A percentile compares a stretch with the other conserved stretches of the same genome.
phyloP scores from a whole-genome alignment of 2,113 vertebrate genomes.

The Rissa tridactyla region DNA sequence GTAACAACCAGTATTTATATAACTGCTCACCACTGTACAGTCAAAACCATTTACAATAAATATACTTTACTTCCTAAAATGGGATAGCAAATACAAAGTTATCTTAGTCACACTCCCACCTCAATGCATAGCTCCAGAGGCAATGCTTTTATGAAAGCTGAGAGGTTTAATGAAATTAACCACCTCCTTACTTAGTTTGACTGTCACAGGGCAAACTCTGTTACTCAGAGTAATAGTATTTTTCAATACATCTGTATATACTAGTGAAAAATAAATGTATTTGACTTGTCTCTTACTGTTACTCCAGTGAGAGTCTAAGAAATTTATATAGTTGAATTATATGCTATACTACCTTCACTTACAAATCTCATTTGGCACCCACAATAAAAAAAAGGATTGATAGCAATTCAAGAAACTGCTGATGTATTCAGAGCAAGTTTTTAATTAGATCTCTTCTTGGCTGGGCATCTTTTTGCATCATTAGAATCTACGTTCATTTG shows the following conservation, averaged over 20 bases:
- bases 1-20: neutral
- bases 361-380: constrained; percentile 71
- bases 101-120: neutral
- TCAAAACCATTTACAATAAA: neutral
- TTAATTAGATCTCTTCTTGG: neutral
- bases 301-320: neutral
- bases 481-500: neutral
- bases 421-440: constrained; percentile 67
- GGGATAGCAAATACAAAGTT: neutral
- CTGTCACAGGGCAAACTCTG: neutral
- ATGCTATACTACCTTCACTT: constrained; percentile 72
- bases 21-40: neutral
- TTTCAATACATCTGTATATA: neutral
- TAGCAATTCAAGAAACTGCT: constrained; percentile 68
- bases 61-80: neutral
- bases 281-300: neutral
- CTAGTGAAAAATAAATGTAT: neutral
- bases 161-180: neutral
- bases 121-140: neutral
- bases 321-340: neutral
- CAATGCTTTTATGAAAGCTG: neutral
- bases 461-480: constrained; percentile 2
- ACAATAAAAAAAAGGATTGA: constrained; percentile 74
- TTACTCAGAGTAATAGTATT: neutral
- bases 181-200: neutral